These are phyloP conservation scores for Sebastes nivosus DNA, from an alignment of 2,797 vertebrate species.

Conservation along the genomic window DNA sequence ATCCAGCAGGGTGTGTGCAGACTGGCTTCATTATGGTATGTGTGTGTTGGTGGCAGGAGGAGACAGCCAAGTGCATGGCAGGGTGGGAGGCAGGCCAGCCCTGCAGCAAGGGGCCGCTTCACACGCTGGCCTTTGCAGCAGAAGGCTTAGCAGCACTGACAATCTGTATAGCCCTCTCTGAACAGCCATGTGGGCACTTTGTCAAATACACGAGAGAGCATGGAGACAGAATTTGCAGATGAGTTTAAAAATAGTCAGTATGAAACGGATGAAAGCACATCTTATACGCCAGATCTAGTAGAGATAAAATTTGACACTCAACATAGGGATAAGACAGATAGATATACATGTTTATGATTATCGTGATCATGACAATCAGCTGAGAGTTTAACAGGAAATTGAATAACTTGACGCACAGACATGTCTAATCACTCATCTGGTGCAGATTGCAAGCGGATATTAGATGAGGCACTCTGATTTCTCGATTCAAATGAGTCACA, in stretches of 20 bases:
- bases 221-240: not conserved
- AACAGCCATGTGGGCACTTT: conserved; percentile 41
- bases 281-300: not conserved
- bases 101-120: conserved; percentile 78
- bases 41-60: not conserved
- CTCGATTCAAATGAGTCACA: not conserved
- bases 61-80: conserved; percentile 51
- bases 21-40: not conserved
- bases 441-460: not conserved
- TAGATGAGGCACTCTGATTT: not conserved
- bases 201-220: not conserved
- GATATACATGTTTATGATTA: not conserved
- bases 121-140: conserved; percentile 77
- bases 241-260: conserved; percentile 5
- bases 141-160: conserved; percentile 62
- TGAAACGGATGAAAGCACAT: not conserved
- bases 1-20: not conserved
- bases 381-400: conserved; percentile 20
- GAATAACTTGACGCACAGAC: not conserved
- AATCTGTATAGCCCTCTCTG: conserved; percentile 50
- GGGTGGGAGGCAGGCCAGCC: conserved; percentile 80
- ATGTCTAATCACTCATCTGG: not conserved
- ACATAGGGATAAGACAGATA: not conserved
- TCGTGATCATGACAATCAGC: not conserved
- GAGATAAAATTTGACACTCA: not conserved